phyloP scores from a whole-genome alignment of 2,888 invertebrate species.

The Brachylomia viminalis region DNA sequence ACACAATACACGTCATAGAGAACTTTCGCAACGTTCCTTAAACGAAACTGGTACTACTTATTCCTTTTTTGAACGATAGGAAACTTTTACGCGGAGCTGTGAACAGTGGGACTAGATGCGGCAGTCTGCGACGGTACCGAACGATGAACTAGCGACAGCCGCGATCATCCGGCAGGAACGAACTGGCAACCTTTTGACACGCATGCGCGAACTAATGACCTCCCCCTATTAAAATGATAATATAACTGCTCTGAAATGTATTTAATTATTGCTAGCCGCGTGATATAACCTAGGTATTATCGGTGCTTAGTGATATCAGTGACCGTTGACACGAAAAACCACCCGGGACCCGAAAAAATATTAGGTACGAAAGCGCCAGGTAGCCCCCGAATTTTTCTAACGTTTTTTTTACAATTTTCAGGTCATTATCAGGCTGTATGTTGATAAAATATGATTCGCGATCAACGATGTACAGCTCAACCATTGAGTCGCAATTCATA shows the following conservation, averaged over 20 bases:
- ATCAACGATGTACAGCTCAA: too few species aligned
- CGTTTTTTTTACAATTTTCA: too few species aligned
- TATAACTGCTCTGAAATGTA: conserved; percentile 50
- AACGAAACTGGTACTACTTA: conserved; percentile 54
- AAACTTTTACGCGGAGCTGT: conserved; percentile 80
- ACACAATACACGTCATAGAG: conserved; percentile 76
- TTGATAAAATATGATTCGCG: too few species aligned
- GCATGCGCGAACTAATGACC: conserved; percentile 80
- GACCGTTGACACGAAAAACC: conserved; percentile 2
- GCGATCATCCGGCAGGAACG: conserved; percentile 70
- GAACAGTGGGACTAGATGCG: conserved; percentile 68
- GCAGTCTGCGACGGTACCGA: conserved; percentile 73
- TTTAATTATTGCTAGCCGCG: conserved; percentile 30
- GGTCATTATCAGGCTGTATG: too few species aligned
- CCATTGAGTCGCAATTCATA: too few species aligned
- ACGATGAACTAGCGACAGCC: conserved; percentile 77
- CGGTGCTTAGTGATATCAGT: background rate
- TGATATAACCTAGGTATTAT: conserved; percentile 9
- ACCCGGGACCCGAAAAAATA: too few species aligned
- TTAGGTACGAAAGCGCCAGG: too few species aligned
- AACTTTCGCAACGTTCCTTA: conserved; percentile 56
- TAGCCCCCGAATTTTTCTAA: too few species aligned
- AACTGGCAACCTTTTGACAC: conserved; percentile 78
- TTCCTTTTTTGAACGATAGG: conserved; percentile 31
- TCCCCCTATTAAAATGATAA: conserved; percentile 61